Evolutionary conservation across 2,888 invertebrate genomes (phyloP).

Genomic region (Tanypteryx hageni): DNA sequence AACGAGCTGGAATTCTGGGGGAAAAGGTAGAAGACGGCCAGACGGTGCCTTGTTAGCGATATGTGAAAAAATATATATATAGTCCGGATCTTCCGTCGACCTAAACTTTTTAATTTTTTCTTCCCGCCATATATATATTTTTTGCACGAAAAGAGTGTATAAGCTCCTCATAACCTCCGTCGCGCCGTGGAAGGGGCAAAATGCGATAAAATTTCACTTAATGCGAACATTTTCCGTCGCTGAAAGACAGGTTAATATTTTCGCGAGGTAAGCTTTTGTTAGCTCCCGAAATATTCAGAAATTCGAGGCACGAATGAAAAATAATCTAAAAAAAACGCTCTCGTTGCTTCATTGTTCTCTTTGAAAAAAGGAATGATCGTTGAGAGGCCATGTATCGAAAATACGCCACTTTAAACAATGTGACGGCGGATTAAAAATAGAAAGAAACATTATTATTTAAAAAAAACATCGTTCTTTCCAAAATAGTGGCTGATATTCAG

Average conservation of each 20-base stretch:
- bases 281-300: neutral
- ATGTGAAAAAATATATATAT: neutral
- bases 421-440: no score
- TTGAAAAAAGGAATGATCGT: no score
- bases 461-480: no score
- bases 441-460: no score
- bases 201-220: neutral
- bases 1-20: neutral
- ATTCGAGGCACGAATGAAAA: no score
- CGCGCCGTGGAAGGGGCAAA: neutral
- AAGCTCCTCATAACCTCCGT: neutral
- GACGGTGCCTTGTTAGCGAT: slow-evolving; percentile 15
- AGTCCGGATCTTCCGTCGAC: neutral
- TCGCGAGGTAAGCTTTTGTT: neutral
- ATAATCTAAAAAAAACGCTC: no score
- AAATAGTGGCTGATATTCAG: no score
- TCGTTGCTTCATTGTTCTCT: no score
- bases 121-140: neutral
- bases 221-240: neutral
- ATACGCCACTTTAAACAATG: no score
- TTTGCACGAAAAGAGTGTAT: neutral
- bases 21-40: neutral
- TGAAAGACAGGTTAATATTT: neutral
- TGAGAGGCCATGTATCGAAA: no score
- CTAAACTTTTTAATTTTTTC: neutral